Conservation (phyloP, 2,113 vertebrate genomes). For the Nothoprocta pentlandii region DNA sequence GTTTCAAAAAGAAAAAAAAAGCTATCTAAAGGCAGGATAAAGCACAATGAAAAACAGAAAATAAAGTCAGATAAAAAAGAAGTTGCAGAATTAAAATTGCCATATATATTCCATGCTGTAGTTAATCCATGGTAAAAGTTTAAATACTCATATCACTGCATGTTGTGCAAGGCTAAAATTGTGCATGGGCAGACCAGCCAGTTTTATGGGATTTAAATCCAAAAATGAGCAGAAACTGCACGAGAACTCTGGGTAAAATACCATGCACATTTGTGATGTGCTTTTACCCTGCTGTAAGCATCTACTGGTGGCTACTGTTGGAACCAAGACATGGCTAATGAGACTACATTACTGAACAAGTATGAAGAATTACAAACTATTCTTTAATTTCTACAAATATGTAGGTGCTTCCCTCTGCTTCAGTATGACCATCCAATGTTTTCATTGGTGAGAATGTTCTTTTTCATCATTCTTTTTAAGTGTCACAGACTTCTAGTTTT, state of each 20-base stretch:
- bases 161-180: neutral
- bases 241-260: neutral
- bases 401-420: neutral
- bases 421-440: neutral
- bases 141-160: fast-evolving
- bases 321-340: neutral
- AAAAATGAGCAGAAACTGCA: neutral
- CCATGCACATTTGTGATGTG: neutral
- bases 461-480: neutral
- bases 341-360: neutral
- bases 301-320: neutral
- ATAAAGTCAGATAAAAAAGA: neutral
- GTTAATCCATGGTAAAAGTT: neutral
- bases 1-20: neutral
- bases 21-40: neutral
- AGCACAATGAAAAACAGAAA: neutral
- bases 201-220: neutral
- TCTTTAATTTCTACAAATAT: neutral
- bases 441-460: neutral
- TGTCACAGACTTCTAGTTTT: neutral
- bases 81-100: neutral
- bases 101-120: fast-evolving
- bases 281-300: neutral
- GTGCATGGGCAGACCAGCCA: neutral
- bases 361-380: neutral